A percentile compares a stretch with the other conserved stretches of the same genome.
Conservation (phyloP, 2,888 invertebrate genomes). For the Lycaena phlaeas region DNA sequence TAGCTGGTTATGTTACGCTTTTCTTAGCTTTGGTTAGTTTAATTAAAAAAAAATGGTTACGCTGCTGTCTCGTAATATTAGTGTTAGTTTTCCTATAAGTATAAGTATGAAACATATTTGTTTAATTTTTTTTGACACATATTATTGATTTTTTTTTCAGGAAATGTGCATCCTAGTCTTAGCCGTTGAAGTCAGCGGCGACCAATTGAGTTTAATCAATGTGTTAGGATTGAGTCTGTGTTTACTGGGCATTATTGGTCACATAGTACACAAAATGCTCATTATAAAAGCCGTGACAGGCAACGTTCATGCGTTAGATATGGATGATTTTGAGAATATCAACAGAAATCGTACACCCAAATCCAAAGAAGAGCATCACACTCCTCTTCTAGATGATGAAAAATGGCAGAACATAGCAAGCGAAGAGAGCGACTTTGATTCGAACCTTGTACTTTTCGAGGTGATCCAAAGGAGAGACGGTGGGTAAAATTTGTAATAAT, state of each 20-base stretch:
- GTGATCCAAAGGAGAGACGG: constrained; percentile 68
- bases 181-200: constrained; percentile 90
- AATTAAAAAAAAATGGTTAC: too few species aligned
- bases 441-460: constrained; percentile 69
- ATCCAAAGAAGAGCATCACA: constrained; percentile 32
- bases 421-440: constrained; percentile 62
- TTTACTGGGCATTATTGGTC: constrained; percentile 88
- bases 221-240: constrained; percentile 89
- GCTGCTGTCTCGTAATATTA: too few species aligned
- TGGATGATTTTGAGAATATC: constrained; percentile 34
- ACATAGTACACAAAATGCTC: constrained; percentile 82
- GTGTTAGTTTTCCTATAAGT: too few species aligned
- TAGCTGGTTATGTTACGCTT: too few species aligned
- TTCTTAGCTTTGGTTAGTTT: too few species aligned
- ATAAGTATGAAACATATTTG: too few species aligned
- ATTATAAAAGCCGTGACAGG: constrained; percentile 44
- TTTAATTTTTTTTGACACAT: too few species aligned
- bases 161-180: constrained; percentile 93
- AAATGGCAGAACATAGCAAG: constrained; percentile 34
- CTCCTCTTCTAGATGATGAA: constrained; percentile 44
- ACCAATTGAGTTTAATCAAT: constrained; percentile 87
- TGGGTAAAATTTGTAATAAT: constrained; percentile 11
- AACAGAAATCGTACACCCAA: constrained; percentile 24
- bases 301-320: constrained; percentile 36
- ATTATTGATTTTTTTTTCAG: constrained; percentile 66